Evolutionary conservation across 2,113 vertebrate genomes (phyloP).

Genomic region (Nansenia antarctica): DNA sequence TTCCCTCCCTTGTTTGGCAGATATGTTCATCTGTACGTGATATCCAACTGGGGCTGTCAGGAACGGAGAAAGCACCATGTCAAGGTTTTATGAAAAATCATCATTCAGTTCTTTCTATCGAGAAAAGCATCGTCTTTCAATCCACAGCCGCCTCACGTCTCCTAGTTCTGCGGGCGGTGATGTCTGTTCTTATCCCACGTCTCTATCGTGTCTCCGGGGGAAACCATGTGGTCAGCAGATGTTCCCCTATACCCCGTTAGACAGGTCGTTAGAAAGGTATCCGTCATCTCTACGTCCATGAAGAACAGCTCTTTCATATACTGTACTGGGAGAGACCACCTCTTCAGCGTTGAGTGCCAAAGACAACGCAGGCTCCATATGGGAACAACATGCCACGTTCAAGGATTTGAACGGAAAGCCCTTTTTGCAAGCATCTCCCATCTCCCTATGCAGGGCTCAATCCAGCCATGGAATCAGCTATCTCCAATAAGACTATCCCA

Average conservation of each 20-base stretch:
- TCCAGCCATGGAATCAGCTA: constrained; percentile 23
- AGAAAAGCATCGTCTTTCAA: neutral
- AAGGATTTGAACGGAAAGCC: too few relatives aligned
- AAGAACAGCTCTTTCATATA: constrained; percentile 65
- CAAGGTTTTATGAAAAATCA: neutral
- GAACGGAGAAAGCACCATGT: neutral
- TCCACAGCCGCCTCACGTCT: neutral
- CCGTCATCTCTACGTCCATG: constrained; percentile 70
- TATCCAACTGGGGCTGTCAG: neutral
- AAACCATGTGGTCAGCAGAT: constrained; percentile 72
- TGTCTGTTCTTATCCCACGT: neutral
- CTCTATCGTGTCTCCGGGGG: neutral
- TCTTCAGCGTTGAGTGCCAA: constrained; percentile 58
- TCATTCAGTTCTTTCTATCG: neutral
- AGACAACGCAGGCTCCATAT: constrained; percentile 64
- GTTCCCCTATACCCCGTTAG: constrained; percentile 62
- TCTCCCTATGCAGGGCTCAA: constrained; percentile 53
- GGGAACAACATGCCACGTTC: too few relatives aligned
- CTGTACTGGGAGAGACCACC: constrained; percentile 63
- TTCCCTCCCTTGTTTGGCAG: neutral
- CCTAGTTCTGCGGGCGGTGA: too few relatives aligned
- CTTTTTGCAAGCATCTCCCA: too few relatives aligned
- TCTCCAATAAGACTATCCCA: constrained; percentile 42
- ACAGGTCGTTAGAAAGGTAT: constrained; percentile 65
- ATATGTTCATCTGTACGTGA: neutral